Evolutionary conservation across 1,140 invertebrate genomes (phyloP), one percentile per base, ranked within the genome.

Genomic region (Cataglyphis hispanica): DNA sequence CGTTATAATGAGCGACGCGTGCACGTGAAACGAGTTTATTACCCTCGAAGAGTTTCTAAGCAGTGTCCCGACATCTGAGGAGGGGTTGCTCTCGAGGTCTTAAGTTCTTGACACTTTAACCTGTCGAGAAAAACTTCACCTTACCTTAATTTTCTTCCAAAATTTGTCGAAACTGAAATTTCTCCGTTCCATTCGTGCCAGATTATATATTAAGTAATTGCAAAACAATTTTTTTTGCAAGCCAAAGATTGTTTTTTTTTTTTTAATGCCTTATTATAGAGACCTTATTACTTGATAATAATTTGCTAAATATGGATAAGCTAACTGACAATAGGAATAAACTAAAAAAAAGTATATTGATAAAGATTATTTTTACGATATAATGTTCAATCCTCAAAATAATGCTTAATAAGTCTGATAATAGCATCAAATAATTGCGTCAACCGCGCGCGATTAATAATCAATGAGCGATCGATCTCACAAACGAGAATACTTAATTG

Each of bases 31-130:
- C 93, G 83, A 91, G 93, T 93, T 93, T 87, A 91, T 87, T 89
- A 90, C 89, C 87, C 90, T 91, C 88, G 87, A 89, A 89, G 86
- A 93, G 83, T 92, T 93, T 90, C 88, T 88, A 92, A 91, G 86
- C 89, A 90, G 86, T 50, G 46, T 87, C 67, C 76, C 87, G 64
- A 85, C 84, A 84, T 84, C 83, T 61, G 87, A 89, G 19, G 74
- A 80, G 84, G 87, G 88, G 90, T 76, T 86, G 90, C 84, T 91
- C 64, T 90, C 67, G 67, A 92, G 89, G 88, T 92, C 87, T 93
- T 91, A 92, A 93, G 90, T 93, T 93, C 86, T 90, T 89, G 89
- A 93, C 92, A 92, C 83, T 84, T 81, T 92, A 92, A 92, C 93
- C 93, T 93, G 92, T 86, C 81, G 61, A 66, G 69, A 69, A 77